These are phyloP conservation scores for Helicoverpa assulta DNA, from an alignment of 2,888 invertebrate genomes.

Conservation along the genomic window DNA sequence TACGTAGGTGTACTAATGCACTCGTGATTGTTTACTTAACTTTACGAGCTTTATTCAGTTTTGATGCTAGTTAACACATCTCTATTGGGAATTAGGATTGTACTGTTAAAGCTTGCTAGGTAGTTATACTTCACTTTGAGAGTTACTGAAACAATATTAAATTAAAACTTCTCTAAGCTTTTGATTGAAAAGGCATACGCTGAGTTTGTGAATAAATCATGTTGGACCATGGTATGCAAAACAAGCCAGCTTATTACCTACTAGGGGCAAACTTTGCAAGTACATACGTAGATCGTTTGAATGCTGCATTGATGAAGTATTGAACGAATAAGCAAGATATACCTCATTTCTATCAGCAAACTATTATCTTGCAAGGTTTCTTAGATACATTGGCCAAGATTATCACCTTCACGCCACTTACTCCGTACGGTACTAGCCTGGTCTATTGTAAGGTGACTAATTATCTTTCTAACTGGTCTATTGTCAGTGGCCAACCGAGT, in stretches of 20 bases:
- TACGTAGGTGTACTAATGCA: not conserved
- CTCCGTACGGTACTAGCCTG: conserved; percentile 50
- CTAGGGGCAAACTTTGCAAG: too few species aligned
- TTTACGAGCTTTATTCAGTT: not conserved
- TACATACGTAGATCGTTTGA: too few species aligned
- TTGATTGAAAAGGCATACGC: too few species aligned
- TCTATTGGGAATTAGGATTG: not conserved
- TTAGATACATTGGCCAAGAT: conserved; percentile 34
- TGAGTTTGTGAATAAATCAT: too few species aligned
- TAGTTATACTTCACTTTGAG: not conserved
- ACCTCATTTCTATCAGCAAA: not conserved
- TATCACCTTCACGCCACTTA: conserved; percentile 55
- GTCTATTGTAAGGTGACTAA: conserved; percentile 57
- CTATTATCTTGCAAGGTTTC: conserved; percentile 10
- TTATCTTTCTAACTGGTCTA: conserved; percentile 57
- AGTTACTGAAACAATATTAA: too few species aligned
- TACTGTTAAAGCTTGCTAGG: not conserved
- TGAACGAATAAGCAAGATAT: not conserved
- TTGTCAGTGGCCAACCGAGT: conserved; percentile 57
- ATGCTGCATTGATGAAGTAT: too few species aligned
- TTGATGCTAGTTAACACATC: not conserved
- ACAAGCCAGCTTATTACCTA: too few species aligned
- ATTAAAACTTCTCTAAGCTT: too few species aligned
- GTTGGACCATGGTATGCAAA: too few species aligned
- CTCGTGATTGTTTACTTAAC: not conserved